phyloP scores from a whole-genome alignment of 2,888 invertebrate species.

The Cetonia aurata region DNA sequence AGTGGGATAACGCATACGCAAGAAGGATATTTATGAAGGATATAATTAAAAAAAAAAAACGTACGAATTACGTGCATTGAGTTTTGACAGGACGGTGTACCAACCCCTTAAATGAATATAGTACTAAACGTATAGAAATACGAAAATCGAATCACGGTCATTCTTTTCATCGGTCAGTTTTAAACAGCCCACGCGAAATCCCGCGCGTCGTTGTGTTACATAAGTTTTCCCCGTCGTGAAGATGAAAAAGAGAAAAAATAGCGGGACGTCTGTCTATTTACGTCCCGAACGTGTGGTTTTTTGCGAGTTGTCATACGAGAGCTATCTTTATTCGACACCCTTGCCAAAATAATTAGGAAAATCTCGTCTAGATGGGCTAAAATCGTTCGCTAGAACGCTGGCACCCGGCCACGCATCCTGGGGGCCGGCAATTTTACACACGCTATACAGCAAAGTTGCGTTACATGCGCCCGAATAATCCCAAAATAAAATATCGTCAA shows the following conservation, averaged over 20 bases:
- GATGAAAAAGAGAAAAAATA: constrained; percentile 15
- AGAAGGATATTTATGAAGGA: too few species aligned
- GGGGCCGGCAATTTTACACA: constrained; percentile 50
- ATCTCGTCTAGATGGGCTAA: constrained; percentile 65
- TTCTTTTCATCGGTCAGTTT: too few species aligned
- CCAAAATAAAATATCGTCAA: constrained; percentile 48
- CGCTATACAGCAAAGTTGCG: constrained; percentile 45
- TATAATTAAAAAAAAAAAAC: too few species aligned
- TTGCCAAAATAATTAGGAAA: constrained; percentile 86
- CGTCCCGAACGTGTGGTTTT: constrained; percentile 46
- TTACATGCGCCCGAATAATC: constrained; percentile 43
- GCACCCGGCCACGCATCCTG: constrained; percentile 54
- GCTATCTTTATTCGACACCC: constrained; percentile 66
- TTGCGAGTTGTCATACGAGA: constrained; percentile 54
- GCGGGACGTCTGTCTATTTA: constrained; percentile 46
- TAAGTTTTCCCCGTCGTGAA: constrained; percentile 39
- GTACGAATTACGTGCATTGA: too few species aligned
- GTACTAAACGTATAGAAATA: too few species aligned
- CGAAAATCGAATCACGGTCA: too few species aligned
- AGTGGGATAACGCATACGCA: not conserved
- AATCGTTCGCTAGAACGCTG: constrained; percentile 56
- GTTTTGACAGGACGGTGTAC: too few species aligned
- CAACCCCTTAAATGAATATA: too few species aligned
- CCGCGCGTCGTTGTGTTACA: constrained; percentile 30
- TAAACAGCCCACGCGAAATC: constrained; percentile 39